Conservation (phyloP, 1,140 invertebrate genomes). For the Wiebesia pumilae region DNA sequence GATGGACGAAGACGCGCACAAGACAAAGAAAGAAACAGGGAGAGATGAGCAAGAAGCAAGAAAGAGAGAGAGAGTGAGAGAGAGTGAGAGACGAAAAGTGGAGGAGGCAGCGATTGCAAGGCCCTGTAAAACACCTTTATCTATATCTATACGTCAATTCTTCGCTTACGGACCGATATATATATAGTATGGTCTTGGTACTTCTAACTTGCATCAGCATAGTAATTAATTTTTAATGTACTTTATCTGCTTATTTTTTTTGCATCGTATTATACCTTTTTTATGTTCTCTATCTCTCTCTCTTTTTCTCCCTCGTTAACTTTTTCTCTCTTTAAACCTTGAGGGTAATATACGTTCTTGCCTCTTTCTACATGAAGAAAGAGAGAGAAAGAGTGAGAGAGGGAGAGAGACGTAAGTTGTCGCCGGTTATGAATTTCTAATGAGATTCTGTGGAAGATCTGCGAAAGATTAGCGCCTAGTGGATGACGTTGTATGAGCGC, state of each 20-base stretch:
- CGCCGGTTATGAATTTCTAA: conserved; percentile 76
- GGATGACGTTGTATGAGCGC: conserved; percentile 48
- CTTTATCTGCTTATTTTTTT: conserved; percentile 76
- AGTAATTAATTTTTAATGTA: conserved; percentile 77
- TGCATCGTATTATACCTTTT: conserved; percentile 69
- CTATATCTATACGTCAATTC: conserved; percentile 16
- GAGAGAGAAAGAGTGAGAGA: conserved; percentile 52
- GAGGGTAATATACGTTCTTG: no score
- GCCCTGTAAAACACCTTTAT: neutral
- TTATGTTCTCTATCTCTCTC: conserved; percentile 56
- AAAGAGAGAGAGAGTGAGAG: neutral
- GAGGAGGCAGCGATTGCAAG: neutral
- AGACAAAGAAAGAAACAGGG: conserved; percentile 5
- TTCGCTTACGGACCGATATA: neutral
- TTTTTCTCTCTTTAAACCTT: neutral
- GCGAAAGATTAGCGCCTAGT: conserved; percentile 72
- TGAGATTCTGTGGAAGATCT: conserved; percentile 75
- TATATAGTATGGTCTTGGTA: conserved; percentile 59
- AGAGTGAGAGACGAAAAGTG: neutral
- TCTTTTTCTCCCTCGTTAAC: conserved; percentile 54
- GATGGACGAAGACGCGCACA: conserved; percentile 15
- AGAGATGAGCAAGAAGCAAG: no score
- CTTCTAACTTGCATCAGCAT: conserved; percentile 75
- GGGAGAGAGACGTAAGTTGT: conserved; percentile 47
- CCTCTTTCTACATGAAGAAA: neutral